Evolutionary conservation across 2,888 invertebrate genomes (phyloP), one percentile per base, ranked within the genome.

Genomic region (Orthonevra nobilis): DNA sequence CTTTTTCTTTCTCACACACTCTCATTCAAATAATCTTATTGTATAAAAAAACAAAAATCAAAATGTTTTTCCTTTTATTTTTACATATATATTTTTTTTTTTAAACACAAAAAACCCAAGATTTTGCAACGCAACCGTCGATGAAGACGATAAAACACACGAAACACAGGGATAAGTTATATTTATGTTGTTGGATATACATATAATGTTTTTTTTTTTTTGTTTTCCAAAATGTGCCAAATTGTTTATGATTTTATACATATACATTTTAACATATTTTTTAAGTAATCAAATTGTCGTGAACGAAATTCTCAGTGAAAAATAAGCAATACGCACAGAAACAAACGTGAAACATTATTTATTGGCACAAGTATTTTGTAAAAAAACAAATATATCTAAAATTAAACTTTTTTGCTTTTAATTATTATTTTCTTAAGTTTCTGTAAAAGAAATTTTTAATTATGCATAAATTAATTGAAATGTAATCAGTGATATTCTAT

Each of bases 401-500:
- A 10, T 12, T 20, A 38, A 34, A 38, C 46, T 34, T 48, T 38
- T 38, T 44, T 20, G 7, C 32, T n/a, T 40, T 42, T 40, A 10
- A 30, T 20, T 6, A n/a, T n/a, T n/a, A n/a, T n/a, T n/a, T n/a
- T n/a, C n/a, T n/a, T n/a, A 14, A n/a, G 17, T 19, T 54, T 42
- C 30, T 44, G 2, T 26, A 12, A 10, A 17, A 26, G 32, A 32
- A 30, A 12, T 9, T 12, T n/a, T 5, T n/a, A 63, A 60, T 46
- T 64, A n/a, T 64, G 77, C 60, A 48, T 52, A 72, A 72, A 64
- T 40, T 75, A 54, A 52, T 60, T 60, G 70, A 75, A 81, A 82
- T 81, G 75, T 81, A 34, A 69, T 81, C 81, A 82, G 82, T 82
- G 82, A 82, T 82, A 82, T 82, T 81, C 74, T 81, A 73, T 52